A percentile compares a stretch with the other conserved stretches of the same genome.
These are phyloP conservation scores for Heliocidaris tuberculata DNA, from an alignment of 35 echinoderm and acorn worm genomes.

Conservation along the genomic window DNA sequence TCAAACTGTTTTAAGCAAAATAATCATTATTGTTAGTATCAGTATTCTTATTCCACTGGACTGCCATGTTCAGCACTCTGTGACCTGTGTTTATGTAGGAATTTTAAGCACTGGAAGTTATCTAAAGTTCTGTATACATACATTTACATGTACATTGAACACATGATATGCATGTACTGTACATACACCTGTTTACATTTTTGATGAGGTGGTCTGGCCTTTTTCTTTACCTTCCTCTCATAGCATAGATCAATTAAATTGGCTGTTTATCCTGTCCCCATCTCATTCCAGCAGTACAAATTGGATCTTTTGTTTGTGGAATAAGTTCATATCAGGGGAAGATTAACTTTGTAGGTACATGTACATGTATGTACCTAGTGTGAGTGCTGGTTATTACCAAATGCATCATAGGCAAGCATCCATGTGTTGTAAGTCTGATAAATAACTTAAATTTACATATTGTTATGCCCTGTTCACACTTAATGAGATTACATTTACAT, in stretches of 20 bases:
- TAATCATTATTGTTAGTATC: no score
- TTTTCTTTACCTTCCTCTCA: neutral
- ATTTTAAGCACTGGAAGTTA: no score
- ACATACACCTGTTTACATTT: neutral
- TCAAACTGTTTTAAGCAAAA: no score
- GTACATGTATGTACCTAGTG: no score
- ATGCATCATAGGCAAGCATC: no score
- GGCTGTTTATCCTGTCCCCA: neutral
- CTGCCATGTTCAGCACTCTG: no score
- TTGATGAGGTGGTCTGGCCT: neutral
- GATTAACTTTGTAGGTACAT: no score
- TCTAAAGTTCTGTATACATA: neutral
- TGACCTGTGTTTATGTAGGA: no score
- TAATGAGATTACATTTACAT: neutral
- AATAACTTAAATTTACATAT: neutral
- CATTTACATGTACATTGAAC: neutral
- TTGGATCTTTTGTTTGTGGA: constrained; percentile 16
- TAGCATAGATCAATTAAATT: neutral
- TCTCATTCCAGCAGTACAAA: neutral
- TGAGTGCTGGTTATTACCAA: no score
- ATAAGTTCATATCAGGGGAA: neutral
- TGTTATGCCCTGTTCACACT: neutral
- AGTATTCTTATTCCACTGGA: no score
- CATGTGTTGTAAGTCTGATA: no score
- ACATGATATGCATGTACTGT: neutral